Evolutionary conservation across 2,888 invertebrate species (phyloP), one percentile per base, ranked within the genome.

Genomic region (Agriopis marginaria): DNA sequence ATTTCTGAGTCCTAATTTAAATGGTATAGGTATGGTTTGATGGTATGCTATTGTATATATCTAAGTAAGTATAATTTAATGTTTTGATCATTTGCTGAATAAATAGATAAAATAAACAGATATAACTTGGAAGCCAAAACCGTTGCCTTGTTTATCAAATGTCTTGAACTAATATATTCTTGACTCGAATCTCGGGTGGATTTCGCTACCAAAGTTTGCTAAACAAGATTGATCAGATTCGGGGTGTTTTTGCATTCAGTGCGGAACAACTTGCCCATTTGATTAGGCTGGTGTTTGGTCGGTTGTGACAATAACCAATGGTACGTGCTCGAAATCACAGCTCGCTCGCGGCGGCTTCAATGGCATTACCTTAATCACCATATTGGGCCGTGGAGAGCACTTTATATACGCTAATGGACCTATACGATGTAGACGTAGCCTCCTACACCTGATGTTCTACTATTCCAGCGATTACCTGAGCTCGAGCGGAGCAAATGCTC

Each of bases 361-460:
- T 85, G 82, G 82, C 82, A 90, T 90, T 89, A 90, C 83, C 86
- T 86, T 89, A 90, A 90, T 91, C 86, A 87, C 86, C 79, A 86
- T 82, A 86, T 88, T 84, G 86, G 83, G 73, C 89, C 87, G 77
- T 69, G 63, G 86, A 84, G 88, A 82, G 85, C 82, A 82, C 84
- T 89, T 88, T 86, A 80, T 83, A 81, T 77, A 78, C 77, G 77
- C 77, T 85, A 86, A 84, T 86, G 80, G 83, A 78, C 77, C 76
- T 78, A 75, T 77, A 78, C 74, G 71, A 73, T 73, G 72, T 72
- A 77, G 71, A 75, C 68, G 40, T 39, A 23, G 47, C 12, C 45
- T 50, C n/a, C 63, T 44, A 58, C 63, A 68, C 67, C 67, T 68
- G 66, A 55, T 66, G 55, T 63, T 63, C 45, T 74, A 65, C 66